phyloP scores from a whole-genome alignment of 2,797 vertebrate species.

The Coregonus sp. region DNA sequence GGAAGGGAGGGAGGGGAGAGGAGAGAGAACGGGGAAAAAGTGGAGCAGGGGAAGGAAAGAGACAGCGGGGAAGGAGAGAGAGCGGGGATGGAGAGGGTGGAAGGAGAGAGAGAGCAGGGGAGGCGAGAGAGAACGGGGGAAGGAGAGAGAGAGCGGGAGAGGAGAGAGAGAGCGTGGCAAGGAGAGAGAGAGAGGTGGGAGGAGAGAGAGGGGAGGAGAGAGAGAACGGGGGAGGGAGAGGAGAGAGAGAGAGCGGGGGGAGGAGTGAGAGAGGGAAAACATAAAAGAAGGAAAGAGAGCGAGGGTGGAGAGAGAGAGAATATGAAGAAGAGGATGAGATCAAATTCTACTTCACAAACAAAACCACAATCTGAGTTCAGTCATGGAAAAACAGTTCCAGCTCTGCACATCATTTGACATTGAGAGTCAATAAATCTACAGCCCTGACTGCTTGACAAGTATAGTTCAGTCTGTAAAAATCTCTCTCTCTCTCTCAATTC shows the following conservation, averaged over 20 bases:
- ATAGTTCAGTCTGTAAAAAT: constrained; percentile 5
- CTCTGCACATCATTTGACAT: constrained; percentile 51
- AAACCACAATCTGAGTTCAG: constrained; percentile 65
- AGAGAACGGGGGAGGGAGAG: too few species aligned
- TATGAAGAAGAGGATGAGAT: neutral
- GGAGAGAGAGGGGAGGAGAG: too few species aligned
- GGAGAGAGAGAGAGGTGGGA: too few species aligned
- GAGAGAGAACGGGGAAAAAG: constrained; percentile 47
- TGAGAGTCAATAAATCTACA: constrained; percentile 64
- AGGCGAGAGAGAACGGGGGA: neutral
- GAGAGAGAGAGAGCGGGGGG: too few species aligned
- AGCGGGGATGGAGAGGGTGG: neutral
- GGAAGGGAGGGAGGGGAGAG: too few species aligned
- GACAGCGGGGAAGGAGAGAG: neutral
- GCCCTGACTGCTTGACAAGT: constrained; percentile 41
- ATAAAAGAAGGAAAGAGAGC: constrained; percentile 32
- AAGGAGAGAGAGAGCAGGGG: neutral
- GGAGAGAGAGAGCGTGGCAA: constrained; percentile 15
- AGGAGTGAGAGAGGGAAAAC: constrained; percentile 44
- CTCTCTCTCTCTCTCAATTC: constrained; percentile 8
- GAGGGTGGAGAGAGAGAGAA: constrained; percentile 26
- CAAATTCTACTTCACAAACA: constrained; percentile 63
- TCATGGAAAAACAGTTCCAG: constrained; percentile 62
- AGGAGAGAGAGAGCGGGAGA: too few species aligned
- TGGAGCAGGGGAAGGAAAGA: too few species aligned